Percentiles rank a stretch among this genome's conserved stretches.
phyloP scores from a whole-genome alignment of 1,140 invertebrate genomes.

The Adoxophyes honmai region DNA sequence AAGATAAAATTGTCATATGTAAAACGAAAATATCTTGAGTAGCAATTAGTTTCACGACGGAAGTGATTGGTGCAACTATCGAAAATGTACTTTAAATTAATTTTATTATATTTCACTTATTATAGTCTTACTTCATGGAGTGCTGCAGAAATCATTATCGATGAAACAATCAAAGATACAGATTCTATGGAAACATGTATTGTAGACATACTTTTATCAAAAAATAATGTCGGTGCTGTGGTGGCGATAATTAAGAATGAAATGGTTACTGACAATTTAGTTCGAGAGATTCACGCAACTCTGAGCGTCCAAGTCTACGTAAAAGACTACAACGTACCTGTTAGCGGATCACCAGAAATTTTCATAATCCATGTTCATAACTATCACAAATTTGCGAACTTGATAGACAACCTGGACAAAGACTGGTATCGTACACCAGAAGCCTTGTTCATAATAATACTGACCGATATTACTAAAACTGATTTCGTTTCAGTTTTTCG shows the following conservation, averaged over 20 bases:
- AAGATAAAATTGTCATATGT: background rate
- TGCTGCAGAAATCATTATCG: background rate
- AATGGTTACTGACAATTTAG: background rate
- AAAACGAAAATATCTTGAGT: background rate
- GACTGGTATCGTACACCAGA: background rate
- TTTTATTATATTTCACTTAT: background rate
- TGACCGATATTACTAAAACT: background rate
- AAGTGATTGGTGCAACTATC: background rate
- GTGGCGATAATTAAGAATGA: background rate
- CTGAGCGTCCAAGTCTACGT: background rate
- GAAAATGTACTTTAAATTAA: background rate
- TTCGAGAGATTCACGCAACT: background rate
- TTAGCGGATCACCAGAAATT: background rate
- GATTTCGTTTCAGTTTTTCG: slow-evolving; percentile 1
- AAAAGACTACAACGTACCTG: background rate
- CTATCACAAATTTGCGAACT: background rate
- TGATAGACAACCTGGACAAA: background rate
- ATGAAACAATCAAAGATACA: background rate
- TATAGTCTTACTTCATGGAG: background rate
- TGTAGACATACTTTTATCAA: background rate
- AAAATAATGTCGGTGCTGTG: background rate
- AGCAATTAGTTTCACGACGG: background rate
- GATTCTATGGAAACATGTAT: background rate
- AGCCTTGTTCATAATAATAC: background rate
- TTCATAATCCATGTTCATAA: background rate